These are phyloP conservation scores for Teinopalpus imperialis DNA, from an alignment of 2,888 invertebrate genomes.

Conservation along the genomic window DNA sequence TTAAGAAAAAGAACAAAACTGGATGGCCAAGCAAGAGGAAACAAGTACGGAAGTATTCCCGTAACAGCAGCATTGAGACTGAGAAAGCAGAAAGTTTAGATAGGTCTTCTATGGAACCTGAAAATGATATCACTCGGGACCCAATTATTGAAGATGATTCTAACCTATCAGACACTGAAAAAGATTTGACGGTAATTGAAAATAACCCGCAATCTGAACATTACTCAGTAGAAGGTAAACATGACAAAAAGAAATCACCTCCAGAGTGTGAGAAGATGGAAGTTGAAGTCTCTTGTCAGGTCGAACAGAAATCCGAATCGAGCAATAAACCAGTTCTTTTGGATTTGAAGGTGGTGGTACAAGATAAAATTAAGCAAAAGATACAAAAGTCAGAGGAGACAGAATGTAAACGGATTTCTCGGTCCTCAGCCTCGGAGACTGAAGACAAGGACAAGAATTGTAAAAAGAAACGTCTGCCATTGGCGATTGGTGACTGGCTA, in stretches of 20 bases:
- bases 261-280: conserved; percentile 34
- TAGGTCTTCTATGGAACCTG: conserved; percentile 57
- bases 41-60: conserved; percentile 54
- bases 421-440: conserved; percentile 48
- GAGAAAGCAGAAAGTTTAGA: conserved; percentile 55
- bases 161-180: conserved; percentile 45
- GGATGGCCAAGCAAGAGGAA: conserved; percentile 88
- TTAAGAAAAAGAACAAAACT: conserved; percentile 88
- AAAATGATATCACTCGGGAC: conserved; percentile 58
- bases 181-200: conserved; percentile 41
- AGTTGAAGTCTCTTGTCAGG: conserved; percentile 28
- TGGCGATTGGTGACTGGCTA: conserved; percentile 65
- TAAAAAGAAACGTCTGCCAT: conserved; percentile 55
- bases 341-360: conserved; percentile 46
- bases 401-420: conserved; percentile 39
- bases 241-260: conserved; percentile 21
- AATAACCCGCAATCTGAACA: conserved; percentile 36
- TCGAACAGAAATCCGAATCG: conserved; percentile 20
- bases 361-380: conserved; percentile 37
- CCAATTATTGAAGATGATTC: conserved; percentile 58
- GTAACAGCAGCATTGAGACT: conserved; percentile 52
- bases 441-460: conserved; percentile 46
- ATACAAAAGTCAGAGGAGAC: conserved; percentile 38
- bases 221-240: conserved; percentile 15
- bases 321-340: conserved; percentile 41